Conservation (phyloP, 1,140 invertebrate species). For the Drosophila virilis region DNA sequence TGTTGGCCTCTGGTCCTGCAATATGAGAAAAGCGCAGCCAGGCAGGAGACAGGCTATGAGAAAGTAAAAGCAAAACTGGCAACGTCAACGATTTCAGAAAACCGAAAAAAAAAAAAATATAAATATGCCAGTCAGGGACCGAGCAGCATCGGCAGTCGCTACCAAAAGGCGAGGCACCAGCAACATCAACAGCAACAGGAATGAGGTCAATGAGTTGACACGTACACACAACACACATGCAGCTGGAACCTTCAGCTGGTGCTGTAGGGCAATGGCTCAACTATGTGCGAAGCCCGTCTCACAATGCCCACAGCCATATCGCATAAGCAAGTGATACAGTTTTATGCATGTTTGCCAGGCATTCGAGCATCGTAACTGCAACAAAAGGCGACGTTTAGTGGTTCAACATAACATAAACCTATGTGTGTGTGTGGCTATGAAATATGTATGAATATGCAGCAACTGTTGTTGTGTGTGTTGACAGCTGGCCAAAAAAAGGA, state of each 20-base stretch:
- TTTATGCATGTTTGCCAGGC: slow-evolving; percentile 64
- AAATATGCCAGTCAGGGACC: slow-evolving; percentile 22
- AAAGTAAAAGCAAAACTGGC: slow-evolving; percentile 17
- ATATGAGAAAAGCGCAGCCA: slow-evolving; percentile 8
- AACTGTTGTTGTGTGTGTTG: slow-evolving; percentile 2
- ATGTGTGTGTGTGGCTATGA: not conserved
- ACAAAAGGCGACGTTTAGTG: slow-evolving; percentile 45
- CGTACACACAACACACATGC: slow-evolving; percentile 22
- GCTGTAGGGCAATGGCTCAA: slow-evolving; percentile 37
- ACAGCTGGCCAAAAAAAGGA: slow-evolving; percentile 30
- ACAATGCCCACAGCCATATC: slow-evolving; percentile 13
- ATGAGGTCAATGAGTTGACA: slow-evolving; percentile 60
- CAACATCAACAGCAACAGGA: slow-evolving; percentile 9
- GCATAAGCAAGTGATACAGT: slow-evolving; percentile 59
- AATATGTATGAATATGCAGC: not conserved
- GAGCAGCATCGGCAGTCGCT: slow-evolving; percentile 7
- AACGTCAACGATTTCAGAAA: slow-evolving; percentile 29
- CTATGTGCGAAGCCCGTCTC: slow-evolving; percentile 1
- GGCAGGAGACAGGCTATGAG: slow-evolving; percentile 23
- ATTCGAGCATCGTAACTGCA: slow-evolving; percentile 38
- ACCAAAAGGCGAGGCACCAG: slow-evolving; percentile 11
- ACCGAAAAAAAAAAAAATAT: slow-evolving; percentile 13
- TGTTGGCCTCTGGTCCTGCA: not conserved
- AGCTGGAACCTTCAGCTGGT: slow-evolving; percentile 16
- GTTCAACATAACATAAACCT: slow-evolving; percentile 2